phyloP scores from a whole-genome alignment of 2,113 vertebrate species.

The human (Homo sapiens) region GRCh38 chr2:160647501-160648000 shows the following conservation, averaged over 20 bases:
- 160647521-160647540: not conserved
- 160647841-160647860: not conserved
- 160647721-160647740: not conserved
- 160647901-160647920: constrained; percentile 31
- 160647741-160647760: not conserved
- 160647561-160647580: not conserved
- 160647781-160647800: not conserved
- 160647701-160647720: not conserved
- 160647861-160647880: not conserved
- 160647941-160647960: constrained; percentile 11
- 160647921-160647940: constrained; percentile 19
- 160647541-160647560: not conserved
- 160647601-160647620: not conserved
- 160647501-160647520: not conserved
- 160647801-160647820: not conserved
- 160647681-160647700: not conserved
- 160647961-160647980: not conserved
- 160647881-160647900: constrained; percentile 38
- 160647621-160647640: not conserved
- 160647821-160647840: not conserved
- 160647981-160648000: not conserved
- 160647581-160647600: not conserved
- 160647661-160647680: not conserved
- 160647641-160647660: not conserved
- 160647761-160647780: not conserved